Base-by-base conservation (phyloP, 92 coral and sea anemone genomes). In the Heliopora coerulea region DNA sequence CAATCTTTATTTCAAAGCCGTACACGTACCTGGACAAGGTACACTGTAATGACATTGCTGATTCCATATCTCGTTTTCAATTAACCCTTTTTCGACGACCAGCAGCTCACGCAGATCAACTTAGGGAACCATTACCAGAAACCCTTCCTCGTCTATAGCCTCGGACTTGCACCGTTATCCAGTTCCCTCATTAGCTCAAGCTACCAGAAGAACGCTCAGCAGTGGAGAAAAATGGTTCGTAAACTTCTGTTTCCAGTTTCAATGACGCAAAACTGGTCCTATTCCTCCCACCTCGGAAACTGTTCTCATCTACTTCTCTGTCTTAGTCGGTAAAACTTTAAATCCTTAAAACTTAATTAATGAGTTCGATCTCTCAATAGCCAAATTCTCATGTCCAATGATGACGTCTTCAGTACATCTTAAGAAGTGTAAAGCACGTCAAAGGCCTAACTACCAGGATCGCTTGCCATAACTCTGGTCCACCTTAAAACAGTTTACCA, bases 51-150 rank as follows among this genome's bases (percentile, higher is more conserved):
- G 37, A 59, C 33, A 79, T 68, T 41, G 83, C 83, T 70, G 78
- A 79, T 33, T 57, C 78, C 54, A 46, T 84, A 17, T 79, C 88
- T 75, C 88, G 84, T 21, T 84, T 79, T 73, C 88, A 84, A 81
- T 62, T 70, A 79, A 66, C 58, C 49, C 62, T 78, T 23, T 84
- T 84, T 59, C 78, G 59, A 18, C 78, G 56, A 48, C 73, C 73
- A 65, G 88, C 68, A 25, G 81, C 84, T 56, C 82, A 79, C 3
- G 84, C 73, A 68, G 56, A 65, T 41, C 66, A 72, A 17, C 58
- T 59, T 56, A 63, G 69, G 35, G 59, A 64, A 42, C 59, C 80
- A 46, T 67, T 73, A 41, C 88, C 88, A 64, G 83, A 54, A 59
- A 57, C 30, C 35, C 80, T 78, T 26, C 50, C 34, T 78, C 67